phyloP scores from a whole-genome alignment of 2,113 vertebrate genomes.

The Brevimyrus niger region DNA sequence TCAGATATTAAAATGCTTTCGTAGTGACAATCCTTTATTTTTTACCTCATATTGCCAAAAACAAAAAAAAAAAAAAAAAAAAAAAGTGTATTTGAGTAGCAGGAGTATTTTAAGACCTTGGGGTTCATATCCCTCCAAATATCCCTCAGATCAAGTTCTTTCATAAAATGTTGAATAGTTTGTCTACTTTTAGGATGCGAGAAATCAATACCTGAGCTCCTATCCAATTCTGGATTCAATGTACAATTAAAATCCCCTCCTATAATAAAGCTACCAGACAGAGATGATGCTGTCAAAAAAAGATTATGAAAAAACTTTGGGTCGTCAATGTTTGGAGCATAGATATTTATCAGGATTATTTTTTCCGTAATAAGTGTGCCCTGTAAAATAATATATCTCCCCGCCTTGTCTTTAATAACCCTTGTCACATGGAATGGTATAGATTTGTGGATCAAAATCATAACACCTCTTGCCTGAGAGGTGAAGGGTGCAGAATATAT shows the following conservation, averaged over 20 bases:
- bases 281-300: not conserved
- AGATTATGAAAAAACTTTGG: not conserved
- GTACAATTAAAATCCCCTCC: not conserved
- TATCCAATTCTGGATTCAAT: not conserved
- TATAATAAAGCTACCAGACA: not conserved
- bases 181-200: not conserved
- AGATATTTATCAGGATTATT: not conserved
- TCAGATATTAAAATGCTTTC: slow-evolving; percentile 11
- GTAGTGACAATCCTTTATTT: slow-evolving; percentile 7
- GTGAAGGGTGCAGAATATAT: not conserved
- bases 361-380: not conserved
- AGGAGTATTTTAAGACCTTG: not conserved
- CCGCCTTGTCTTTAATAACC: not conserved
- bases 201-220: not conserved
- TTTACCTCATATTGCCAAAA: not conserved
- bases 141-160: not conserved
- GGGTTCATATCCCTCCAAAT: not conserved
- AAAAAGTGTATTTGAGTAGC: not conserved
- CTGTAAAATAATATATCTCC: not conserved
- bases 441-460: not conserved
- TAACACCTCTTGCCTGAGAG: not conserved
- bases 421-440: not conserved
- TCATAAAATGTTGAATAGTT: not conserved
- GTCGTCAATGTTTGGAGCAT: not conserved
- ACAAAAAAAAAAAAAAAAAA: not conserved